Conservation (phyloP, 2,888 invertebrate genomes). For the Diadegma fenestrale region DNA sequence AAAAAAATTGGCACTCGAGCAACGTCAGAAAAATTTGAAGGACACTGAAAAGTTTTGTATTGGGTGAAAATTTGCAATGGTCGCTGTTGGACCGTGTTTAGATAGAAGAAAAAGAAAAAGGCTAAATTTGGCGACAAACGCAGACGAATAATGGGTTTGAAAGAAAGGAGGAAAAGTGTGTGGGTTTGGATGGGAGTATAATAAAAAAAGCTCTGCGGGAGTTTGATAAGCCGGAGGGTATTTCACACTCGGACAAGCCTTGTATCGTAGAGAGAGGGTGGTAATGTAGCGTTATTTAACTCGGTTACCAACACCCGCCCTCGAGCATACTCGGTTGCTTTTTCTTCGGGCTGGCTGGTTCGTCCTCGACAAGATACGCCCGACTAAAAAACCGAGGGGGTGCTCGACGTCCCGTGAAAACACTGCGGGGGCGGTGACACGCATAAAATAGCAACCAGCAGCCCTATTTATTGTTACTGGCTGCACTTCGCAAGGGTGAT, state of each 20-base stretch:
- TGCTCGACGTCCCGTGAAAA: constrained; percentile 84
- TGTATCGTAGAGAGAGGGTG: constrained; percentile 79
- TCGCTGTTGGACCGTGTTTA: not conserved
- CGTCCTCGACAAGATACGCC: constrained; percentile 59
- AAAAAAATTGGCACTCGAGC: not conserved
- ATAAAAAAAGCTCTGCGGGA: constrained; percentile 82
- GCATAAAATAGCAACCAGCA: constrained; percentile 79
- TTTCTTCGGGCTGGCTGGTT: constrained; percentile 37
- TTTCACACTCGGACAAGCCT: constrained; percentile 84
- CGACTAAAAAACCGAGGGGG: constrained; percentile 71
- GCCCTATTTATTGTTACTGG: constrained; percentile 68
- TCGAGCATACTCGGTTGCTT: constrained; percentile 43
- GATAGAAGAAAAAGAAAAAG: not conserved
- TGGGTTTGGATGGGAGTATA: constrained; percentile 71
- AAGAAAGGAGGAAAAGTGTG: constrained; percentile 23
- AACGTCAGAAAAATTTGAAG: not conserved
- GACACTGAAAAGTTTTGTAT: not conserved
- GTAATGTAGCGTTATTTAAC: constrained; percentile 84
- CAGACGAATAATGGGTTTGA: constrained; percentile 28
- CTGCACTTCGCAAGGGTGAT: constrained; percentile 61
- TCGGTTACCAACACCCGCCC: constrained; percentile 79
- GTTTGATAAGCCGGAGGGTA: constrained; percentile 84
- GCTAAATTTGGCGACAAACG: not conserved
- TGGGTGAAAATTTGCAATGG: constrained; percentile 15
- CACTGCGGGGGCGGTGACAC: constrained; percentile 83